phyloP scores from a whole-genome alignment of 1,140 invertebrate genomes.

The Zaprionus gabonicus region DNA sequence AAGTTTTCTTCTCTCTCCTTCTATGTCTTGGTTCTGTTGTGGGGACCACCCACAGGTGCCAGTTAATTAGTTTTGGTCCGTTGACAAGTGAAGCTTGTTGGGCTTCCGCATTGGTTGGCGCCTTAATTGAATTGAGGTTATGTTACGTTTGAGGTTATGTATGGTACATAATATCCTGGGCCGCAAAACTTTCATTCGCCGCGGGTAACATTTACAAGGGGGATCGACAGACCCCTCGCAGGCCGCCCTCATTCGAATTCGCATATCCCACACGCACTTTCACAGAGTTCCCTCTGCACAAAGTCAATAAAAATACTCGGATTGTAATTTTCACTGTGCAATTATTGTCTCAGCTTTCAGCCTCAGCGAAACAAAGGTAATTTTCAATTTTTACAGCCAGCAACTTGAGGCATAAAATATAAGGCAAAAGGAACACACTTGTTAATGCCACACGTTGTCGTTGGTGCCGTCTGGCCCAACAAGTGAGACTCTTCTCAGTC shows the following conservation, averaged over 20 bases:
- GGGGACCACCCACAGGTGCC: conserved; percentile 68
- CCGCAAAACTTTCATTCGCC: conserved; percentile 5
- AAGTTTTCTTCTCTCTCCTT: conserved; percentile 45
- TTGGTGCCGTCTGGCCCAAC: conserved; percentile 32
- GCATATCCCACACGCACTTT: conserved; percentile 76
- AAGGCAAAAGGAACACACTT: conserved; percentile 49
- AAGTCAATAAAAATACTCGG: conserved; percentile 75
- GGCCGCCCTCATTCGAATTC: neutral
- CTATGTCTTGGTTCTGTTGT: neutral
- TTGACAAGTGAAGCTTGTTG: neutral
- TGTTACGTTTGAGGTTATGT: neutral
- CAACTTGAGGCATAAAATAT: conserved; percentile 65
- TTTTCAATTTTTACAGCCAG: conserved; percentile 79
- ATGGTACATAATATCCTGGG: conserved; percentile 1
- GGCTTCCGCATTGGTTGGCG: neutral
- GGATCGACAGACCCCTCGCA: no score
- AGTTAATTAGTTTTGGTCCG: conserved; percentile 66
- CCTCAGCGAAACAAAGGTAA: conserved; percentile 60
- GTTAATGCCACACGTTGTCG: conserved; percentile 67
- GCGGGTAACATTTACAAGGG: neutral
- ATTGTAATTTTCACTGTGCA: conserved; percentile 78
- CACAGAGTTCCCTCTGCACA: conserved; percentile 14
- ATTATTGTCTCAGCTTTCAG: conserved; percentile 79
- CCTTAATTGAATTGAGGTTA: neutral
- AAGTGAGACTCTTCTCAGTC: conserved; percentile 9